Evolutionary conservation across 2,113 vertebrate species (phyloP), one percentile per base, ranked within the genome.

Genomic region (Poeciliopsis retropinna): DNA sequence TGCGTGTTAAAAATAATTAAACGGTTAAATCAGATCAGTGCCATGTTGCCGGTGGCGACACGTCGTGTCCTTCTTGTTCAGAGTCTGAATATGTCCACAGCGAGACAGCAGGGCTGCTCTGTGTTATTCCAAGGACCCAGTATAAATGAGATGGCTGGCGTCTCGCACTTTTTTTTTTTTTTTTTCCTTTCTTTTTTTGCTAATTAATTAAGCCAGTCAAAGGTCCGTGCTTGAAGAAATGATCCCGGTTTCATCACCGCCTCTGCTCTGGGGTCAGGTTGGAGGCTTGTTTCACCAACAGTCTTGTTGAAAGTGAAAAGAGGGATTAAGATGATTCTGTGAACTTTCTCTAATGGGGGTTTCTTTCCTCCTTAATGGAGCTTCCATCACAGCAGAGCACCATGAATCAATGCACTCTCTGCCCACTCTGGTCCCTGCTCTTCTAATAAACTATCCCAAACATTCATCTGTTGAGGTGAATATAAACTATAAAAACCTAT

Each of bases 191-290:
- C 15, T 37, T 37, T 37, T 51, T n/a, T 57, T 57, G 22, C 76
- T 90, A 68, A 86, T 89, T 89, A 85, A 47, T 68, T 66, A 63
- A 67, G 83, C 65, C 57, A 81, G 83, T 84, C 74, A 85, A 57
- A n/a, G 79, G 73, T 72, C 71, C 64, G 61, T 57, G 67, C 72
- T 78, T 80, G 44, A 82, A 64, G 79, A 86, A 90, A 85, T 78
- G 75, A 82, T 70, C 67, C 29, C 34, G 60, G 67, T 57, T 82
- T 83, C 71, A 54, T 67, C 30, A 19, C 67, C 31, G 15, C 62
- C 67, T 64, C 82, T 84, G 70, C 74, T 77, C 41, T 19, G 70
- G 70, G 83, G 66, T 85, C 87, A 70, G 72, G 63, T 62, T 71
- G 66, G 78, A 80, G 31, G 67, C 73, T 84, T 60, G 11, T 47